Evolutionary conservation across 2,797 vertebrate genomes (phyloP).

Genomic region (Meriones psammophilus): DNA sequence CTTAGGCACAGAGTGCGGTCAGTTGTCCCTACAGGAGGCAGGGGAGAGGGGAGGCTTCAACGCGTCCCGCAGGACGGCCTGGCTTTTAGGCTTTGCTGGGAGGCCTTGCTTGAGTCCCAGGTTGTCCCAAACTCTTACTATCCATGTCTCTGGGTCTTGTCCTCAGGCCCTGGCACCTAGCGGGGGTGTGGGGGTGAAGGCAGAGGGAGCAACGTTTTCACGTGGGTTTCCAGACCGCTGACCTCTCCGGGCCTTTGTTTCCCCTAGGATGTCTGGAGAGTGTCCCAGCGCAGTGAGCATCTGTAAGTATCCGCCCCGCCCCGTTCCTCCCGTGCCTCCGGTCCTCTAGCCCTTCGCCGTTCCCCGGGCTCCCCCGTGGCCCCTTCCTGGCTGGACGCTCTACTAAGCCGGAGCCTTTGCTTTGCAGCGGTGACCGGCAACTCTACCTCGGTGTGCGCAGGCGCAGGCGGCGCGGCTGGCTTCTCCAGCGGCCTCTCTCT

Average conservation of each 20-base stretch:
- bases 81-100: neutral
- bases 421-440: constrained; percentile 84
- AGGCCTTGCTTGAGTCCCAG: neutral
- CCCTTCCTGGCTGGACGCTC: neutral
- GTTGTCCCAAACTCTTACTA: neutral
- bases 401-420: constrained; percentile 35
- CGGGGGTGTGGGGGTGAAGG: neutral
- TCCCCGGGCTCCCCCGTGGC: no score
- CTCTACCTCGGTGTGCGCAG: constrained; percentile 75
- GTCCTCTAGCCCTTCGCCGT: neutral
- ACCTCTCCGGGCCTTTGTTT: constrained; percentile 32
- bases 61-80: neutral
- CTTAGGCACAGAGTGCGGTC: neutral
- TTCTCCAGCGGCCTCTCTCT: constrained; percentile 67
- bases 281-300: constrained; percentile 82
- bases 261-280: constrained; percentile 86
- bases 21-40: rapidly evolving
- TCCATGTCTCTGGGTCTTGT: neutral
- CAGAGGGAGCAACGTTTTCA: neutral
- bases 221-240: neutral
- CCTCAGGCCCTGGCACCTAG: neutral
- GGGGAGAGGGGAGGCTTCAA: neutral
- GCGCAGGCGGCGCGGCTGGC: neutral
- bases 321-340: neutral
- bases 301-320: constrained; percentile 79